Evolutionary conservation across 1,140 invertebrate genomes (phyloP), one percentile per base, ranked within the genome.

Genomic region (Chlorops oryzae): DNA sequence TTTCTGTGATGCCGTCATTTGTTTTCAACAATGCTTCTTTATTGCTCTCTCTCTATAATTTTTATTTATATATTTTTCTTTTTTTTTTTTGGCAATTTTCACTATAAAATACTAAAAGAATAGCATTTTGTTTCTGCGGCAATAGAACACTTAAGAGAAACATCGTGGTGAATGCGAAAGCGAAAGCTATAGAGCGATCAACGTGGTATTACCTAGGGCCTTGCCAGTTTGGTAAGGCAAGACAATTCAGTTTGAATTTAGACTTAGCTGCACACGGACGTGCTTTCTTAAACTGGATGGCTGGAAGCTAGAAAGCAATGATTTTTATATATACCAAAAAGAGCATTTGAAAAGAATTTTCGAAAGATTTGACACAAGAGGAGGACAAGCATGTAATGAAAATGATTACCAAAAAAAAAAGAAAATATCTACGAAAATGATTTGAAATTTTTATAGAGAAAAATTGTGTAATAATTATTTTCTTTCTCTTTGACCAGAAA

Each of bases 211-310:
- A n/a, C n/a, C n/a, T n/a, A n/a, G n/a, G n/a, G n/a, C n/a, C n/a
- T 65, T 65, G 62, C 55, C 62, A 65, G 59, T 63, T 64, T 62
- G 55, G n/a, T 46, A 51, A 46, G 51, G 39, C 55, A 65, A 28
- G 54, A 59, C 57, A 45, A 54, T 59, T 63, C 58, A 69, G 66
- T 65, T 69, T 63, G 61, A 54, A 65, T 61, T 65, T 66, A 69
- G 66, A 66, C 59, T 66, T 70, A 69, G 63, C 62, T 61, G 62
- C 56, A 62, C 65, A 63, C 62, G 63, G 66, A 70, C 60, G 62
- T 65, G 63, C 58, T 60, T 59, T 58, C n/a, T n/a, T n/a, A 59
- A 58, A 63, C 64, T 70, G 63, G 69, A 70, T 72, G 70, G 70
- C 70, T 72, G 70, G 70, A 71, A 68, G 59, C 51, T 40, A 43